Conservation (phyloP, 2,888 invertebrate species). For the Drosophila birchii region DNA sequence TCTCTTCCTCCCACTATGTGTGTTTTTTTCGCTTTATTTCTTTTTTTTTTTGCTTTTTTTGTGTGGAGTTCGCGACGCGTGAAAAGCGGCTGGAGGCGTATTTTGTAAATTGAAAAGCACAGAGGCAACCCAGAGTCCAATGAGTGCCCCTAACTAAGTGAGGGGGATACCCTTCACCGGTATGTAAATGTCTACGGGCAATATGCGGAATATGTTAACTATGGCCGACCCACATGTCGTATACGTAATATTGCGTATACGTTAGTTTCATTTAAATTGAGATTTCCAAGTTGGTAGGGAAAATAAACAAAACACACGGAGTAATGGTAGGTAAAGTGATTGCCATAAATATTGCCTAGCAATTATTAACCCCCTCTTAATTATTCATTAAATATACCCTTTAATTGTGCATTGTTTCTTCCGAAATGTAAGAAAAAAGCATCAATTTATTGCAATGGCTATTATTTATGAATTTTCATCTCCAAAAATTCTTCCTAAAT, state of each 20-base stretch:
- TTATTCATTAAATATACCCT: not conserved
- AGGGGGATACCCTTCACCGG: slow-evolving; percentile 12
- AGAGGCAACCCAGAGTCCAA: slow-evolving; percentile 5
- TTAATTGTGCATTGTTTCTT: not conserved
- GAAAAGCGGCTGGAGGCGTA: slow-evolving; percentile 53
- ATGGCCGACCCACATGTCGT: not conserved
- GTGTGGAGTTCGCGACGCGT: slow-evolving; percentile 37
- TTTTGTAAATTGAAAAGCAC: slow-evolving; percentile 53
- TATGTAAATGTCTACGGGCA: not conserved
- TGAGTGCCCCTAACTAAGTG: slow-evolving; percentile 3
- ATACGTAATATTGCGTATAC: not conserved
- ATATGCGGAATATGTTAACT: not conserved
- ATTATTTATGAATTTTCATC: too few relatives aligned
- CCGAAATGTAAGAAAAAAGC: not conserved
- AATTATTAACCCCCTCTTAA: not conserved
- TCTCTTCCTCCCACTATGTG: not conserved
- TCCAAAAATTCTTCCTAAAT: not conserved
- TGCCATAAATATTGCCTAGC: not conserved
- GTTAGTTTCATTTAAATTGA: not conserved
- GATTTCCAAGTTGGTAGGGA: not conserved
- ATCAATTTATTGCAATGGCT: not conserved
- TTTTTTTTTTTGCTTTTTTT: slow-evolving; percentile 1
- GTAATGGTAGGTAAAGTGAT: not conserved
- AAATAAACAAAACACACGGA: not conserved
- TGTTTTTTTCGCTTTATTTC: slow-evolving; percentile 5